Conservation (phyloP, 2,113 vertebrate species). For the Lynx canadensis region DNA sequence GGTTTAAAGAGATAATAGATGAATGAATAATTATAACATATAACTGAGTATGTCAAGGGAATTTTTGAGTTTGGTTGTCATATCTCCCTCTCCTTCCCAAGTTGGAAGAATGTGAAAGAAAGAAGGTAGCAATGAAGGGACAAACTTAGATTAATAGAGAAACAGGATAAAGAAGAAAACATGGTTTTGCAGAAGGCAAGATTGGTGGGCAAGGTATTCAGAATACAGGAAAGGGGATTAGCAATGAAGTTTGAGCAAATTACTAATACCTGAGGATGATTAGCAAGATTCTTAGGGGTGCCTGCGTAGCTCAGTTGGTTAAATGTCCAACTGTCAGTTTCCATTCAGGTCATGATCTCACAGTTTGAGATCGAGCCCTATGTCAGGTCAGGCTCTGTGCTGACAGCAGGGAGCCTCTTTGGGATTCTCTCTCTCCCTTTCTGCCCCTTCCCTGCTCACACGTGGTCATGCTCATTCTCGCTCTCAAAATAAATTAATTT, state of each 20-base stretch:
- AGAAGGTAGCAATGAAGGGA: background rate
- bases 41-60: background rate
- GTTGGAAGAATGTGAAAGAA: background rate
- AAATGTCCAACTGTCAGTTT: no score
- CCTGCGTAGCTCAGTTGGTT: no score
- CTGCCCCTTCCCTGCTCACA: no score
- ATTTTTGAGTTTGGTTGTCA: background rate
- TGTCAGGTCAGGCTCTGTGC: no score
- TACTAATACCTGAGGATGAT: background rate
- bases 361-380: no score
- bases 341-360: no score
- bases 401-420: no score
- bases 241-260: background rate
- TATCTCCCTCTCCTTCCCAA: background rate
- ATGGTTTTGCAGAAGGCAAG: background rate
- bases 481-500: no score
- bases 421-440: no score
- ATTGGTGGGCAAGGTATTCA: background rate
- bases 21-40: background rate
- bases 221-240: background rate
- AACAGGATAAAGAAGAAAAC: background rate
- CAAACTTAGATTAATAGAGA: background rate
- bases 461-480: no score
- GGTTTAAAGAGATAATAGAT: background rate
- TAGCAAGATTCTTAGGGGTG: background rate